These are phyloP conservation scores for Psilopsiagon aurifrons DNA, from an alignment of 2,113 vertebrate species.

Conservation along the genomic window DNA sequence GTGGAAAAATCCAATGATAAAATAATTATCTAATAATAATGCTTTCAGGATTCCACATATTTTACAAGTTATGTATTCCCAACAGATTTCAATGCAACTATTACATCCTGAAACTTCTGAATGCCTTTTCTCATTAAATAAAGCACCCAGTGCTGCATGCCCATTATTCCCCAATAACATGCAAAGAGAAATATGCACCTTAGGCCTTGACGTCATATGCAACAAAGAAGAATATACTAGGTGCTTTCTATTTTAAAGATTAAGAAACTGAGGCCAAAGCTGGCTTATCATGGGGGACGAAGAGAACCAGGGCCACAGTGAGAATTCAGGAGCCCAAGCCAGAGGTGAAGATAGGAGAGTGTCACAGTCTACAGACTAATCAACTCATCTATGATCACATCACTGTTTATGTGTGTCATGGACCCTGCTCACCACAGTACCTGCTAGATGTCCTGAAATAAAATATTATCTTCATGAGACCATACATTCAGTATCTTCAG, in stretches of 20 bases:
- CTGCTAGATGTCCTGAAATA: background rate
- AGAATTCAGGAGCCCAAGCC: background rate
- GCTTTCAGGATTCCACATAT: background rate
- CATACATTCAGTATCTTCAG: background rate
- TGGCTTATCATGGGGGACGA: background rate
- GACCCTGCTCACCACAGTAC: background rate
- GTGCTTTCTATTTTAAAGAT: slow-evolving; percentile 1
- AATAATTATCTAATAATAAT: background rate
- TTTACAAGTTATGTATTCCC: background rate
- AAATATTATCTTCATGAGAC: background rate
- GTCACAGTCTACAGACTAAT: background rate
- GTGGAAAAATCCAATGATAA: background rate
- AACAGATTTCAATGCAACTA: background rate
- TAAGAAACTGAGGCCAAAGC: slow-evolving; percentile 1
- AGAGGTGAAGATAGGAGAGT: background rate
- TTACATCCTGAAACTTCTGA: background rate
- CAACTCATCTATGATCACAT: background rate
- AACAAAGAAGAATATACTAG: background rate
- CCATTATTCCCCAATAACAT: background rate
- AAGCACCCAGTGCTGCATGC: background rate
- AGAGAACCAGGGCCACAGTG: background rate
- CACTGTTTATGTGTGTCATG: background rate
- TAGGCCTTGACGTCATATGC: background rate
- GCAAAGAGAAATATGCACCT: background rate
- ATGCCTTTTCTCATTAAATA: background rate